phyloP scores from a whole-genome alignment of 2,888 invertebrate species.

The Melanchra persicariae region DNA sequence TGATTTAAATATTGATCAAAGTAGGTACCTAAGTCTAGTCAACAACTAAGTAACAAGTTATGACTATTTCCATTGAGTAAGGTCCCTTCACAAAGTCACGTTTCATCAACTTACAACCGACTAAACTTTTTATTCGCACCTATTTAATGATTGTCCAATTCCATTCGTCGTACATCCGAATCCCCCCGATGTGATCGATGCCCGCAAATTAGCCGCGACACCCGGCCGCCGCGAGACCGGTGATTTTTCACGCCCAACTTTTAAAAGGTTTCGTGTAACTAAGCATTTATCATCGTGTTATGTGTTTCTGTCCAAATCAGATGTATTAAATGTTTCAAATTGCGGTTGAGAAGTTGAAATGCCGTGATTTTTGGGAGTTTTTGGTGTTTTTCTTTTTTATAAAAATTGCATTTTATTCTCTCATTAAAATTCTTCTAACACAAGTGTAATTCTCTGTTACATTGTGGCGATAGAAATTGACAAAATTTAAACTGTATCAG shows the following conservation, averaged over 20 bases:
- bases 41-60: no score
- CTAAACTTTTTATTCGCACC: no score
- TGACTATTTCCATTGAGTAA: no score
- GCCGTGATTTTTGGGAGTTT: neutral
- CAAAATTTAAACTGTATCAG: no score
- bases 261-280: slow-evolving; percentile 77
- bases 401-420: no score
- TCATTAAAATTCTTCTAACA: no score
- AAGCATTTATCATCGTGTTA: slow-evolving; percentile 66
- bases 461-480: no score
- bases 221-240: slow-evolving; percentile 68
- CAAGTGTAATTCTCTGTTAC: no score
- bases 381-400: no score
- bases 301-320: slow-evolving; percentile 64
- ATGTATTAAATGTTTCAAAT: slow-evolving; percentile 56
- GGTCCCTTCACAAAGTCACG: no score
- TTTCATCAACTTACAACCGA: neutral
- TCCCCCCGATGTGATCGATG: slow-evolving; percentile 75
- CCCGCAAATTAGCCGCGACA: slow-evolving; percentile 80
- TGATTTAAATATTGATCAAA: no score
- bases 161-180: slow-evolving; percentile 60
- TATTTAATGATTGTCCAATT: slow-evolving; percentile 31
- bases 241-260: slow-evolving; percentile 82
- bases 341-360: slow-evolving; percentile 44
- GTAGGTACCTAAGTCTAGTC: no score